Evolutionary conservation across 2,888 invertebrate genomes (phyloP).

Genomic region (Caenorhabditis drosophilae): DNA sequence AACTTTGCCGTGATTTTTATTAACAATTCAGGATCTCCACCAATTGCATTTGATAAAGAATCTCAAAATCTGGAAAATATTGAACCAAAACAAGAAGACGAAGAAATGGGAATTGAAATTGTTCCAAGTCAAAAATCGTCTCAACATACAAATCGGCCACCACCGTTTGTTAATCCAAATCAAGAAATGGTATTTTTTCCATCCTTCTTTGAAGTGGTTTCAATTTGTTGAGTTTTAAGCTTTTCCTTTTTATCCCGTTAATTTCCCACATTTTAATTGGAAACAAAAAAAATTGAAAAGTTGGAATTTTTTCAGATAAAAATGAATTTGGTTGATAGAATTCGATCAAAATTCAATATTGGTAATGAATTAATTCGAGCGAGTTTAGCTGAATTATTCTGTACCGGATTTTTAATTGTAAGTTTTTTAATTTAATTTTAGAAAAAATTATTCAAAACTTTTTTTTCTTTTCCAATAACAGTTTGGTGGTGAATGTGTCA

Average conservation of each 20-base stretch:
- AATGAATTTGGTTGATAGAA: slow-evolving; percentile 48
- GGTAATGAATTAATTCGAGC: slow-evolving; percentile 50
- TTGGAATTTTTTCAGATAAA: background rate
- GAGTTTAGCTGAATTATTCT: slow-evolving; percentile 53
- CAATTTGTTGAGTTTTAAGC: background rate
- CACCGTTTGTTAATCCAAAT: slow-evolving; percentile 26
- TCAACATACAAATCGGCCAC: slow-evolving; percentile 32
- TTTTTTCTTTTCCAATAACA: slow-evolving; percentile 14
- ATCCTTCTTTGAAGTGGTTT: background rate
- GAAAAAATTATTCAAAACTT: background rate
- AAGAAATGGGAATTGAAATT: slow-evolving; percentile 30
- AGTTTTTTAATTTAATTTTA: background rate
- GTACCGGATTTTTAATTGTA: slow-evolving; percentile 54
- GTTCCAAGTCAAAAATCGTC: slow-evolving; percentile 40
- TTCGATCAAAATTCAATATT: slow-evolving; percentile 44
- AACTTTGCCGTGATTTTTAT: background rate
- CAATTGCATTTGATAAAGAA: slow-evolving; percentile 17
- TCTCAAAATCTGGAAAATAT: background rate
- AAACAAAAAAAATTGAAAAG: background rate
- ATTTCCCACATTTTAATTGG: background rate
- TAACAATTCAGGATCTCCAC: slow-evolving; percentile 34
- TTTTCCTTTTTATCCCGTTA: background rate
- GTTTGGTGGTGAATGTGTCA: slow-evolving; percentile 58
- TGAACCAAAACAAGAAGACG: background rate
- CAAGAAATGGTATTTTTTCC: slow-evolving; percentile 2